Conservation (phyloP, 2,113 vertebrate genomes). For the Dipodomys ordii region DNA sequence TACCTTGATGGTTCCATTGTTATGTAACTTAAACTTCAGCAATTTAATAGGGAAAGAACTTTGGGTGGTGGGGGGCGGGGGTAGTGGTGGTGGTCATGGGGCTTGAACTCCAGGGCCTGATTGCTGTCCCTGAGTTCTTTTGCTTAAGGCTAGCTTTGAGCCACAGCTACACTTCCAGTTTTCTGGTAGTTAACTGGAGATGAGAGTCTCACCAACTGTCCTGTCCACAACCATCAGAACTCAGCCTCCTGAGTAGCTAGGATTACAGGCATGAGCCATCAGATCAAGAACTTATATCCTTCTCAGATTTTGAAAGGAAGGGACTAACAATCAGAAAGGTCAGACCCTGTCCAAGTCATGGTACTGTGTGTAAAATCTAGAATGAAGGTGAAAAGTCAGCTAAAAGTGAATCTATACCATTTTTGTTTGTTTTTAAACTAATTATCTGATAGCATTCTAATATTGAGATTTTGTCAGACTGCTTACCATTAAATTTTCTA, state of each 20-base stretch:
- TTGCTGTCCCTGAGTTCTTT: too few relatives aligned
- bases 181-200: too few relatives aligned
- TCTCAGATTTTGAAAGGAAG: neutral
- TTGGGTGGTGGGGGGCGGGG: neutral
- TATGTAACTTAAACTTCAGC: neutral
- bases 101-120: too few relatives aligned
- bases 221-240: too few relatives aligned
- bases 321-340: conserved; percentile 23
- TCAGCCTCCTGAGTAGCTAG: too few relatives aligned
- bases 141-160: too few relatives aligned
- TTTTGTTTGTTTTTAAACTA: neutral
- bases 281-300: too few relatives aligned
- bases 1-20: neutral
- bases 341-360: neutral
- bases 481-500: neutral
- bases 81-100: too few relatives aligned
- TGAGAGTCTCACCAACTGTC: too few relatives aligned
- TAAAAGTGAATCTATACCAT: neutral
- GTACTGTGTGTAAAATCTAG: neutral
- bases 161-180: too few relatives aligned
- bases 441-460: neutral
- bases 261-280: too few relatives aligned
- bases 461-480: neutral
- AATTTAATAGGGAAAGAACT: neutral
- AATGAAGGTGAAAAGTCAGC: neutral